Conservation (phyloP, 1,140 invertebrate genomes). For the Samia ricini region DNA sequence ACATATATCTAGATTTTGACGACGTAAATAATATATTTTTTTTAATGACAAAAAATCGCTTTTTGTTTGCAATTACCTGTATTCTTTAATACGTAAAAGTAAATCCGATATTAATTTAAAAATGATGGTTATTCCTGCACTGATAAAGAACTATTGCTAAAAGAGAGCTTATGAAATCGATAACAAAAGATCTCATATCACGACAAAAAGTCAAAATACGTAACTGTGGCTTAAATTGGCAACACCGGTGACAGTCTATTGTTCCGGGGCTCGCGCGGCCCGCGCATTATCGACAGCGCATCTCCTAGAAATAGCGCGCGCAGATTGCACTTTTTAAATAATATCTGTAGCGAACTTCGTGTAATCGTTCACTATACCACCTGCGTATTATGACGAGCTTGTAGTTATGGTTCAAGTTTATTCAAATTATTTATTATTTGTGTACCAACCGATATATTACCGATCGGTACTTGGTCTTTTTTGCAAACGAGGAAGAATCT, state of each 20-base stretch:
- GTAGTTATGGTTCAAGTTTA: no score
- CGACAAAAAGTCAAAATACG: not conserved
- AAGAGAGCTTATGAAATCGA: not conserved
- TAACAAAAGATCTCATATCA: not conserved
- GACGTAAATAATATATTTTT: no score
- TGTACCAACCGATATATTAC: no score
- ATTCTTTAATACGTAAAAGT: no score
- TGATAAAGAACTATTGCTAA: not conserved
- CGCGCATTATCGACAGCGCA: not conserved
- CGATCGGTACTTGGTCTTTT: no score
- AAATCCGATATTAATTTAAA: no score
- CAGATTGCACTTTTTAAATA: not conserved
- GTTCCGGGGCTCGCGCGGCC: not conserved
- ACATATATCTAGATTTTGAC: no score
- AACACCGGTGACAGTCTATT: constrained; percentile 1
- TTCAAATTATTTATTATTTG: no score
- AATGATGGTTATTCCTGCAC: not conserved
- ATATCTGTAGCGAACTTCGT: not conserved
- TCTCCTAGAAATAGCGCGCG: not conserved
- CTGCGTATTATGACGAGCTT: no score
- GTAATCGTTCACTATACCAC: not conserved
- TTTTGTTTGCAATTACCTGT: no score
- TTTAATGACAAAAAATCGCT: no score
- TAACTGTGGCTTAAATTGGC: not conserved
- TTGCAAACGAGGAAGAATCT: no score